Percentiles rank a stretch among this genome's conserved stretches.
Conservation (phyloP, 2,113 vertebrate genomes). For the Leptosomus discolor region DNA sequence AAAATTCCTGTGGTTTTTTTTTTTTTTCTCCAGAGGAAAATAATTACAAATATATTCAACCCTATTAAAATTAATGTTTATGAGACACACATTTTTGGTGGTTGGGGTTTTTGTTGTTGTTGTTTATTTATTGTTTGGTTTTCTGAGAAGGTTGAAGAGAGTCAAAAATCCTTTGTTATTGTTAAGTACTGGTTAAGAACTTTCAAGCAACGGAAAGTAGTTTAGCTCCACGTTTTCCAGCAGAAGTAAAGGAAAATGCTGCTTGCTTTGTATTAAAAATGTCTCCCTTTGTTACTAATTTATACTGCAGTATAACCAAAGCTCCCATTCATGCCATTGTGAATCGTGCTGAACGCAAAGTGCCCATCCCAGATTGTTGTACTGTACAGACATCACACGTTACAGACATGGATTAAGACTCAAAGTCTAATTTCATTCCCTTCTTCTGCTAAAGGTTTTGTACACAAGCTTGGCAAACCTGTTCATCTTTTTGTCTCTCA, state of each 20-base stretch:
- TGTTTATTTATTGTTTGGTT: not conserved
- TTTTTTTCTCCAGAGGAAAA: not conserved
- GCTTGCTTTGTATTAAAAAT: too few relatives aligned
- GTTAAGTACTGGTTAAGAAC: not conserved
- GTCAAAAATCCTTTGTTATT: not conserved
- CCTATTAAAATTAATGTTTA: not conserved
- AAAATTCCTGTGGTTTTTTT: not conserved
- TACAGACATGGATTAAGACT: not conserved
- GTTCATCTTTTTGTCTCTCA: not conserved
- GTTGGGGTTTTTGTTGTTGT: not conserved
- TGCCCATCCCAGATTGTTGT: too few relatives aligned
- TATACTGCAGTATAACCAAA: not conserved
- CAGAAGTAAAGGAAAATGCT: not conserved
- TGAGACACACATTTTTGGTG: not conserved
- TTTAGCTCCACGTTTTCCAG: not conserved
- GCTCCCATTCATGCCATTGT: rapidly evolving
- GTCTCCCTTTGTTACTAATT: not conserved
- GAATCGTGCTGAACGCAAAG: not conserved
- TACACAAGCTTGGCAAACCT: not conserved
- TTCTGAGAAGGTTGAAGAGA: not conserved
- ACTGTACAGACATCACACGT: not conserved
- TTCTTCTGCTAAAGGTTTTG: not conserved
- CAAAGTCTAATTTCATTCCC: not conserved
- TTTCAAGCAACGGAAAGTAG: not conserved
- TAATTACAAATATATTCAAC: not conserved